phyloP scores from a whole-genome alignment of 2,888 invertebrate genomes.

The Ellobium chinense region DNA sequence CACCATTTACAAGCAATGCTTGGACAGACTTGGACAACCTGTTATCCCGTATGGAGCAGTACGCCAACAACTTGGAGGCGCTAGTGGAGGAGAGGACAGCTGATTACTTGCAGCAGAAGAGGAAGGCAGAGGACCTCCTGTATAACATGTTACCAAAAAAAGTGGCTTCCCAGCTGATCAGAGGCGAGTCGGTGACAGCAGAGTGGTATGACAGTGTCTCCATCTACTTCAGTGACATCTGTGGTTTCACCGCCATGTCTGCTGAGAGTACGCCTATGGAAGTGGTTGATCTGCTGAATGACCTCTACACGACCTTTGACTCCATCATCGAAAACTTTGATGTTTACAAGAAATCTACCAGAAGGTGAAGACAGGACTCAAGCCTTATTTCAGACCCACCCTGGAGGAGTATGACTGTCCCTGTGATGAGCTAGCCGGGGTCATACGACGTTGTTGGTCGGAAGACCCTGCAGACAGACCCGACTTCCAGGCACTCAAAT shows the following conservation, averaged over 20 bases:
- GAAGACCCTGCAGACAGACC: constrained; percentile 95
- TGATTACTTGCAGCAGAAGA: constrained; percentile 97
- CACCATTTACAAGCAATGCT: too few relatives aligned
- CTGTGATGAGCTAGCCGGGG: constrained; percentile 84
- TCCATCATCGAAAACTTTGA: constrained; percentile 94
- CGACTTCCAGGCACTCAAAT: constrained; percentile 94
- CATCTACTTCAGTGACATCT: constrained; percentile 82
- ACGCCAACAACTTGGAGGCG: constrained; percentile 98
- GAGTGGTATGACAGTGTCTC: constrained; percentile 81
- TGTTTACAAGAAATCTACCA: constrained; percentile 92
- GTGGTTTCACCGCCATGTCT: constrained; percentile 81
- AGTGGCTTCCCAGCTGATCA: constrained; percentile 79
- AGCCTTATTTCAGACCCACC: constrained; percentile 87
- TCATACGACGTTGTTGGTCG: constrained; percentile 95
- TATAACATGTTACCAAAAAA: constrained; percentile 95
- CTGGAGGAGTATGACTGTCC: constrained; percentile 85
- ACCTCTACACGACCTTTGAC: constrained; percentile 98
- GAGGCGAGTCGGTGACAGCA: constrained; percentile 81
- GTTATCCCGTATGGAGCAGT: constrained; percentile 97
- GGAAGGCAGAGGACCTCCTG: constrained; percentile 95
- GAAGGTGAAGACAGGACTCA: constrained; percentile 84
- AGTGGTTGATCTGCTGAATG: constrained; percentile 97
- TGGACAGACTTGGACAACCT: constrained; percentile 97
- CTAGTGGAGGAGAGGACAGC: constrained; percentile 97
- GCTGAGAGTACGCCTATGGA: constrained; percentile 80